A percentile compares a stretch with the other conserved stretches of the same genome.
Evolutionary conservation across 2,888 invertebrate genomes (phyloP).

Genomic region (Pterostichus madidus): DNA sequence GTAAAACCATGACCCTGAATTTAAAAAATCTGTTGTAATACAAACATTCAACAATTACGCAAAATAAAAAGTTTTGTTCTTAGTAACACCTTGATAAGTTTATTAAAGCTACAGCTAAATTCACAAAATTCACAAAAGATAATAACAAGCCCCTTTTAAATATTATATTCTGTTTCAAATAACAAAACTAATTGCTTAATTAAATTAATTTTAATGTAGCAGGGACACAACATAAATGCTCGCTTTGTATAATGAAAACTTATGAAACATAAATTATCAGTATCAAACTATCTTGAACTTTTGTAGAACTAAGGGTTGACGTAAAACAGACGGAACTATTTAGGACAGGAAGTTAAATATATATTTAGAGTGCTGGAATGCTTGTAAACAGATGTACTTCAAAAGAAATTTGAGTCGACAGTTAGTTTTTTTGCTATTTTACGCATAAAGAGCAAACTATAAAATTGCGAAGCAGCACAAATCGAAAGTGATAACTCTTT

Average conservation of each 20-base stretch:
- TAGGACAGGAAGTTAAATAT: constrained; percentile 36
- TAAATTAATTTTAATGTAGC: constrained; percentile 29
- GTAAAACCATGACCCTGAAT: too few relatives aligned
- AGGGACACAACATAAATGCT: constrained; percentile 27
- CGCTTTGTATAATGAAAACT: constrained; percentile 16
- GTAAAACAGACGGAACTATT: constrained; percentile 25
- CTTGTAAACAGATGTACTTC: constrained; percentile 8
- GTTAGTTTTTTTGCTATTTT: not conserved
- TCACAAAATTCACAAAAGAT: not conserved
- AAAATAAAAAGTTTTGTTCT: too few relatives aligned
- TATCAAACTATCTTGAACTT: constrained; percentile 28
- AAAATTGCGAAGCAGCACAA: constrained; percentile 9
- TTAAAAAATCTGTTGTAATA: too few relatives aligned
- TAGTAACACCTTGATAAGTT: not conserved
- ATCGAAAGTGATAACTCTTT: constrained; percentile 22
- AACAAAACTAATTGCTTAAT: constrained; percentile 37
- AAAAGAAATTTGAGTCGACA: not conserved
- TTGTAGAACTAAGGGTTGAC: constrained; percentile 22
- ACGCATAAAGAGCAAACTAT: not conserved
- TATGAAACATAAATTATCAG: constrained; percentile 43
- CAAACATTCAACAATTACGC: too few relatives aligned
- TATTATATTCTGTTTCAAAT: constrained; percentile 16
- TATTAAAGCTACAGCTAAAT: not conserved
- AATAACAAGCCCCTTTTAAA: not conserved
- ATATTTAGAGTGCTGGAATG: constrained; percentile 36